phyloP scores from a whole-genome alignment of 2,888 invertebrate genomes.

The Thyatira batis region DNA sequence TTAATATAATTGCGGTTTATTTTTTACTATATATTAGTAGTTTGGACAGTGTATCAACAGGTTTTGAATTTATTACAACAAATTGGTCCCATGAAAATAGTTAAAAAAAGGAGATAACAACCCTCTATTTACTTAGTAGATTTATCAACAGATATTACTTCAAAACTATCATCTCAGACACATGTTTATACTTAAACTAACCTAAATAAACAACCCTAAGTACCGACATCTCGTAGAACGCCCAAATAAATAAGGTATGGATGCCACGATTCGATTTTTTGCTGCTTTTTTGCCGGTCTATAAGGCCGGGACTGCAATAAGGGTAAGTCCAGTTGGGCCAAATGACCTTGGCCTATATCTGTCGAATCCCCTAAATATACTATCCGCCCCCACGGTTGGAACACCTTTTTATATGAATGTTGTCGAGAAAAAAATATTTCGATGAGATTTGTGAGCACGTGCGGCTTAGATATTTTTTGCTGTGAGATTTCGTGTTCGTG shows the following conservation, averaged over 20 bases:
- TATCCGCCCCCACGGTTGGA: constrained; percentile 1
- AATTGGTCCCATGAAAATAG: neutral
- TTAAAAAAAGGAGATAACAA: neutral
- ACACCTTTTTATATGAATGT: neutral
- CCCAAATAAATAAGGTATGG: neutral
- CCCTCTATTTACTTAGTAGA: neutral
- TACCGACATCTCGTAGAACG: too few relatives aligned
- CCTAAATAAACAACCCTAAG: constrained; percentile 3
- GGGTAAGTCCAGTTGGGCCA: constrained; percentile 7
- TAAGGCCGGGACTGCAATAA: constrained; percentile 8
- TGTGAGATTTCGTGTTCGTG: neutral
- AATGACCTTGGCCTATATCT: constrained; percentile 37
- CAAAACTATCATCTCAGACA: neutral
- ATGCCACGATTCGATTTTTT: neutral
- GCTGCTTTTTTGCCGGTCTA: neutral
- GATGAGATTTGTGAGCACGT: neutral
- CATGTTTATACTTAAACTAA: constrained; percentile 1
- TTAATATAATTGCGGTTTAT: too few relatives aligned
- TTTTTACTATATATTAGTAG: too few relatives aligned
- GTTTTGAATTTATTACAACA: neutral
- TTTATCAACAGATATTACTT: neutral
- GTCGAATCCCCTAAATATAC: constrained; percentile 10
- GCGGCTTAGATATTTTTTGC: neutral
- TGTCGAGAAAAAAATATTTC: neutral
- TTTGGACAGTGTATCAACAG: too few relatives aligned